Percentiles rank a stretch among this genome's conserved stretches.
phyloP scores from a whole-genome alignment of 2,113 vertebrate species.

The Hippoglossus stenolepis region DNA sequence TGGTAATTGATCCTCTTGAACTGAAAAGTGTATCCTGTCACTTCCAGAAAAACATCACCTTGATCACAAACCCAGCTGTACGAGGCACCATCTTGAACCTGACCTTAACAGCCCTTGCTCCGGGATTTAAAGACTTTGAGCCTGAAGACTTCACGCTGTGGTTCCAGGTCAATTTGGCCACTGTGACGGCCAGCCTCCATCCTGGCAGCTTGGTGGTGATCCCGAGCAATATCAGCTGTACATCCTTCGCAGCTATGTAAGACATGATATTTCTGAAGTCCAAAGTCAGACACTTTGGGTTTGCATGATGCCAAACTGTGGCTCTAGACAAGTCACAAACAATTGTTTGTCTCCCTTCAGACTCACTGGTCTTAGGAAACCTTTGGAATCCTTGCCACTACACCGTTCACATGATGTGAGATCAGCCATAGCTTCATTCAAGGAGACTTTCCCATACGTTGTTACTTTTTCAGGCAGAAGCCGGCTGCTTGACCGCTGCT shows the following conservation, averaged over 20 bases:
- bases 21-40: not conserved
- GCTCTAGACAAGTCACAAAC: not conserved
- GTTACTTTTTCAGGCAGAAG: not conserved
- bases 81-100: conserved; percentile 53
- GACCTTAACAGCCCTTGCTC: conserved; percentile 58
- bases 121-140: conserved; percentile 41
- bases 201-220: conserved; percentile 45
- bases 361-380: conserved; percentile 17
- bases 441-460: conserved; percentile 36
- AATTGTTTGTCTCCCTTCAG: conserved; percentile 16
- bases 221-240: conserved; percentile 65
- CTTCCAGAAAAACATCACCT: conserved; percentile 39
- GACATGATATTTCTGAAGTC: not conserved
- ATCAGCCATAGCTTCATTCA: conserved; percentile 4
- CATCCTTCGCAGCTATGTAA: conserved; percentile 18
- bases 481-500: too few species aligned
- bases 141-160: conserved; percentile 50
- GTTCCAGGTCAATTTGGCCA: conserved; percentile 58
- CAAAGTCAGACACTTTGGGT: not conserved
- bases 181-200: conserved; percentile 51
- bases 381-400: conserved; percentile 29
- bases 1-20: not conserved
- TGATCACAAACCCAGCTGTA: conserved; percentile 16
- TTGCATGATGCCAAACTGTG: not conserved
- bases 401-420: not conserved